Conservation (phyloP, 2,113 vertebrate genomes). For the Lophotis ruficrista region DNA sequence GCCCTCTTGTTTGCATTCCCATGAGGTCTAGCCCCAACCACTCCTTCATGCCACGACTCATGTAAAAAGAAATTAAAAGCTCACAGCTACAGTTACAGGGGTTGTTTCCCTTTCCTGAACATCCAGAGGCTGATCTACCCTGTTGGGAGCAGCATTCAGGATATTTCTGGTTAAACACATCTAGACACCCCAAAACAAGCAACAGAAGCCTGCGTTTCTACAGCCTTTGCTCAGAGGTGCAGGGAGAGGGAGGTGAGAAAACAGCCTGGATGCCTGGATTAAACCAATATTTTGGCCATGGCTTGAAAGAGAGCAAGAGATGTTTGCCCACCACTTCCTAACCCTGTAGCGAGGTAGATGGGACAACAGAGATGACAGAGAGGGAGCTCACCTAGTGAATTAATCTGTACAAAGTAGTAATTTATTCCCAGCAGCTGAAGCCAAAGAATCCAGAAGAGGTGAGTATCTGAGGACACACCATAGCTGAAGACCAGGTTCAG, state of each 20-base stretch:
- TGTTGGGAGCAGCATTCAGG: rapidly evolving
- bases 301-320: not conserved
- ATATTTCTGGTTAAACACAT: not conserved
- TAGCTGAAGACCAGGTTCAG: not conserved
- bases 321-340: not conserved
- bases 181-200: not conserved
- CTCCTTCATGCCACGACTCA: not conserved
- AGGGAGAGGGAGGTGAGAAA: not conserved
- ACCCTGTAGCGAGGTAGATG: not conserved
- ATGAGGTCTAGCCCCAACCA: not conserved
- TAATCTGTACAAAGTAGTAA: not conserved
- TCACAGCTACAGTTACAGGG: not conserved
- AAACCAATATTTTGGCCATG: not conserved
- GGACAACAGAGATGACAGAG: not conserved
- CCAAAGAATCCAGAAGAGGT: not conserved
- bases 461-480: not conserved
- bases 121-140: not conserved
- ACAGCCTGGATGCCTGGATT: not conserved
- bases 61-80: not conserved
- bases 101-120: not conserved
- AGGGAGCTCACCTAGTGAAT: not conserved
- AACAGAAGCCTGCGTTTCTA: not conserved
- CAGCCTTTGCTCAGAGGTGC: not conserved
- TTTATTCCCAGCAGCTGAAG: not conserved
- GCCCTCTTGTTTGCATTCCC: not conserved